phyloP scores from a whole-genome alignment of 2,113 vertebrate genomes.

The Nematolebias whitei region DNA sequence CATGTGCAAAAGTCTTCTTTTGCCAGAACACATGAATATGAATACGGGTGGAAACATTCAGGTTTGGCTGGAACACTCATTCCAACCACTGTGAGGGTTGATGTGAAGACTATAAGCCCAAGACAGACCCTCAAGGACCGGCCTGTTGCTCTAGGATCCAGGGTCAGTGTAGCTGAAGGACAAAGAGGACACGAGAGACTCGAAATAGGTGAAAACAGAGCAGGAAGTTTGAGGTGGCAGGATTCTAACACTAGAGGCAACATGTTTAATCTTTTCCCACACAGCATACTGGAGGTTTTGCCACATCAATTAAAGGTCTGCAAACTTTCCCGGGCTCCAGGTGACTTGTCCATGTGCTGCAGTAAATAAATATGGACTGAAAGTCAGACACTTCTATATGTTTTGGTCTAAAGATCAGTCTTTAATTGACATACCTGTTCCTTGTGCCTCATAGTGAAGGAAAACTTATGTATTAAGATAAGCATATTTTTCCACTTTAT shows the following conservation, averaged over 20 bases:
- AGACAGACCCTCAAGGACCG: conserved; percentile 12
- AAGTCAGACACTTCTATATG: neutral
- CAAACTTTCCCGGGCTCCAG: conserved; percentile 2
- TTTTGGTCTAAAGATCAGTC: neutral
- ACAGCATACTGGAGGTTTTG: no score
- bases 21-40: conserved; percentile 24
- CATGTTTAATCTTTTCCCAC: conserved; percentile 64
- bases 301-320: no score
- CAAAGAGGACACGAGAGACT: neutral
- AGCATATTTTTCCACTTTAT: no score
- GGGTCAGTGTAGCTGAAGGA: conserved; percentile 51
- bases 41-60: conserved; percentile 35
- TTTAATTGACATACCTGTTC: conserved; percentile 29
- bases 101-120: conserved; percentile 30
- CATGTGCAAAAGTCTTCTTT: conserved; percentile 37
- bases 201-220: neutral
- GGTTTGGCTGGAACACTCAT: conserved; percentile 16
- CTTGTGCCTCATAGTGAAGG: conserved; percentile 27
- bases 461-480: neutral
- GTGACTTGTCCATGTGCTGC: conserved; percentile 19
- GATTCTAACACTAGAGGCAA: no score
- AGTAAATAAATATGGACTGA: neutral
- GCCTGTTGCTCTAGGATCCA: conserved; percentile 54
- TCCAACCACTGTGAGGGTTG: neutral
- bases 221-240: neutral